These are phyloP conservation scores for Scomber japonicus DNA, from an alignment of 2,113 vertebrate genomes.

Conservation along the genomic window DNA sequence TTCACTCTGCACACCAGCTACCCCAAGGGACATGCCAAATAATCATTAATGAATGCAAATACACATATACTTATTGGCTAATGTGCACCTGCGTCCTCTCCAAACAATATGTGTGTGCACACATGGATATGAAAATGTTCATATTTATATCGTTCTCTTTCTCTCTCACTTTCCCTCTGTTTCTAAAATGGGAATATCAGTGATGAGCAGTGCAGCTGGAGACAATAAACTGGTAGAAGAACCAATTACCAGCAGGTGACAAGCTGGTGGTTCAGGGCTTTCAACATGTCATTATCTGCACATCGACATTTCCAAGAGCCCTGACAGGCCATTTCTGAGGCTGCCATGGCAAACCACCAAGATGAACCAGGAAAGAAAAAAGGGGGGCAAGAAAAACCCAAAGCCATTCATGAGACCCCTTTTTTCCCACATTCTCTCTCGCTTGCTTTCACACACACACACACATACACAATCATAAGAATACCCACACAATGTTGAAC, in stretches of 20 bases:
- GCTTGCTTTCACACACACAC: neutral
- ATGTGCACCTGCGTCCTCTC: slow-evolving; percentile 59
- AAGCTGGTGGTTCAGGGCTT: slow-evolving; percentile 78
- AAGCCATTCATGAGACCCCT: slow-evolving; percentile 30
- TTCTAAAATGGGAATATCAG: slow-evolving; percentile 79
- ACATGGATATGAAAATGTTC: slow-evolving; percentile 21
- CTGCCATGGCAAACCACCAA: slow-evolving; percentile 65
- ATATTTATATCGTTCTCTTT: slow-evolving; percentile 58
- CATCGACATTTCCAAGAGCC: slow-evolving; percentile 80
- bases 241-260: slow-evolving; percentile 85
- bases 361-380: slow-evolving; percentile 57
- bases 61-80: slow-evolving; percentile 15
- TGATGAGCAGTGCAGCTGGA: slow-evolving; percentile 81
- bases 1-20: neutral
- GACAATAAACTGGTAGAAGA: slow-evolving; percentile 84
- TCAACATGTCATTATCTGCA: slow-evolving; percentile 83
- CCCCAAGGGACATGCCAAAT: neutral
- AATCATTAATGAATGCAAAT: slow-evolving; percentile 31
- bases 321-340: slow-evolving; percentile 82
- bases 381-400: neutral
- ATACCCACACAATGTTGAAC: neutral
- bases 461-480: neutral
- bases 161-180: slow-evolving; percentile 41
- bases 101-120: neutral
- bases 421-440: slow-evolving; percentile 4